These are phyloP conservation scores for Drosophila subpulchrella DNA, from an alignment of 1,140 invertebrate genomes.

Conservation along the genomic window DNA sequence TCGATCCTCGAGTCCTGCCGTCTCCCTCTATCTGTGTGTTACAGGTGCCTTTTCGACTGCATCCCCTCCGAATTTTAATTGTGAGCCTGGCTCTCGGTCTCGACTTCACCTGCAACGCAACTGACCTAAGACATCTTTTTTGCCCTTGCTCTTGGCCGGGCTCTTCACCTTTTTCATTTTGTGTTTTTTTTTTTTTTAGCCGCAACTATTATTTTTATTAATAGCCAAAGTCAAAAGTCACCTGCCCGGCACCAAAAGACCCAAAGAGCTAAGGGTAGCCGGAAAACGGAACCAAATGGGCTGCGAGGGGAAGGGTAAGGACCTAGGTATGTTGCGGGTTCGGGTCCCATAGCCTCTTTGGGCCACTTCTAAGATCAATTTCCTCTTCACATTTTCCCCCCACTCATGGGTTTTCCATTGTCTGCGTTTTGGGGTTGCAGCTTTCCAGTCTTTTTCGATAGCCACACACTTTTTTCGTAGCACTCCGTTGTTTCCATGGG, in stretches of 20 bases:
- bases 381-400: conserved; percentile 53
- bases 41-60: conserved; percentile 52
- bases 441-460: conserved; percentile 50
- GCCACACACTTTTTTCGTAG: conserved; percentile 40
- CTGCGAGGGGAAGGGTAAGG: not conserved
- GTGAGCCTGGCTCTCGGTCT: conserved; percentile 48
- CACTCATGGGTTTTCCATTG: conserved; percentile 28
- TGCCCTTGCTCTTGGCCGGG: conserved; percentile 64
- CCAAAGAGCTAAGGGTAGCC: conserved; percentile 66
- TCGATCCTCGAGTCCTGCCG: conserved; percentile 17
- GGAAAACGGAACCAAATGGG: conserved; percentile 65
- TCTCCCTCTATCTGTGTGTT: conserved; percentile 60
- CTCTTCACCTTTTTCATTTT: conserved; percentile 63
- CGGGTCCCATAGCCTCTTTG: conserved; percentile 36
- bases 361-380: conserved; percentile 67
- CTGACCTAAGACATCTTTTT: conserved; percentile 83
- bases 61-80: conserved; percentile 70
- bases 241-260: conserved; percentile 60
- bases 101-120: conserved; percentile 73
- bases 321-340: conserved; percentile 56
- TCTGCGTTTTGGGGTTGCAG: conserved; percentile 69
- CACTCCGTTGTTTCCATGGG: conserved; percentile 48
- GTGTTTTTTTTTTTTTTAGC: conserved; percentile 49
- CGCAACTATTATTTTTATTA: conserved; percentile 83
- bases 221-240: conserved; percentile 82